A percentile compares a stretch with the other conserved stretches of the same genome.
phyloP scores from a whole-genome alignment of 2,113 vertebrate species.

The Empidonax alnorum region DNA sequence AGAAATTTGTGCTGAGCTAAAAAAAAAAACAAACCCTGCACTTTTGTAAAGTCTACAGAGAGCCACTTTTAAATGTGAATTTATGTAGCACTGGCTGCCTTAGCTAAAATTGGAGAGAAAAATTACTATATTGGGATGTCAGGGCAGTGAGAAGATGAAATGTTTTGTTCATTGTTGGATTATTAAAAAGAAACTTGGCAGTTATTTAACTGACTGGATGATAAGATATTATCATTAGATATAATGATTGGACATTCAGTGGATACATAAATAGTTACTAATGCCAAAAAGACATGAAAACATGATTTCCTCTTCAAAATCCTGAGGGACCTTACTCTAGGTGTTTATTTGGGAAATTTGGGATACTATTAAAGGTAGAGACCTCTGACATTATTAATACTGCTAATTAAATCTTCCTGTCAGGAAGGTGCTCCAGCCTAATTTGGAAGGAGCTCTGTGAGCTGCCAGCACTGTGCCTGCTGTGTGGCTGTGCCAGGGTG shows the following conservation, averaged over 20 bases:
- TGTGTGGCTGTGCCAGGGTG: neutral
- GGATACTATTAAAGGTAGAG: neutral
- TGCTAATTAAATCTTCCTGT: slow-evolving; percentile 3
- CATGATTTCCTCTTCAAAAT: neutral
- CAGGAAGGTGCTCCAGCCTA: neutral
- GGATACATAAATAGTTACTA: neutral
- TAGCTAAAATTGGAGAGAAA: neutral
- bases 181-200: neutral
- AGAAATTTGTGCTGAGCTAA: neutral
- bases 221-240: neutral
- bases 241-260: neutral
- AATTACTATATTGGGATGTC: neutral
- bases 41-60: neutral
- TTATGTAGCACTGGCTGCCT: neutral
- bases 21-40: neutral
- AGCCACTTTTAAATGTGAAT: neutral
- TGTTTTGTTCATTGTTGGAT: neutral
- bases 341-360: neutral
- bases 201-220: neutral
- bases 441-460: neutral
- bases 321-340: neutral
- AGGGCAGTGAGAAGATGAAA: neutral
- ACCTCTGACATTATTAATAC: neutral
- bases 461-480: neutral
- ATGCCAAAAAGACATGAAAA: neutral